Evolutionary conservation across 2,888 invertebrate species (phyloP), one percentile per base, ranked within the genome.

Genomic region (Adineta ricciae): DNA sequence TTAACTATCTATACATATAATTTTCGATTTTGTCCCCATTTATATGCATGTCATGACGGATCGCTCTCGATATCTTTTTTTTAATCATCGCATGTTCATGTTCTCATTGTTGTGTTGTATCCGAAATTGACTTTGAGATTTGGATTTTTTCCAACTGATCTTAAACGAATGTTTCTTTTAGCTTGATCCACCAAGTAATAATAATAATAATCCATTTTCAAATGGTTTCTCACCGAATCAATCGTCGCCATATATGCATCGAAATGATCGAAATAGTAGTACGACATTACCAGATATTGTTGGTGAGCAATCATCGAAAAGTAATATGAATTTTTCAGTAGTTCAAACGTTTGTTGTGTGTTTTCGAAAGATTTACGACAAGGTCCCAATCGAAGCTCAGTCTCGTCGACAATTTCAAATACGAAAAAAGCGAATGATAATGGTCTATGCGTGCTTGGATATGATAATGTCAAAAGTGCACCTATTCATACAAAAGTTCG

Each of bases 251-350:
- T 78, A 11, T 11, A 14, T 11, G 38, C 38, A 41, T 78, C 38
- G 41, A 41, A 78, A 38, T 7, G 41, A 78, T 78, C 38, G 41
- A 78, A 41, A 21, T 21, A 14, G n/a, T 41, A 8, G 41, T 41
- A 21, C 78, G 41, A n/a, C 41, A 41, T 41, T 78, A 78, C 78
- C 78, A 24, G 78, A 78, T 78, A 78, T 78, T 78, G 78, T 78
- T n/a, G 78, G 78, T 41, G 78, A 78, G 16, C 78, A 38, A 78
- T 41, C 41, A 41, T 24, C 8, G 4, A 78, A 41, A 78, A 41
- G 41, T 38, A 78, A 41, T n/a, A 3, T 11, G 3, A 41, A 21
- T 38, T 38, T 36, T 38, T 38, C 8, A 73, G 21, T 73, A 21
- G 8, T 38, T 5, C 3, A 73, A 38, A 21, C 19, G 8, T 14